phyloP scores from a whole-genome alignment of 2,113 vertebrate genomes.

The Cottus gobio region DNA sequence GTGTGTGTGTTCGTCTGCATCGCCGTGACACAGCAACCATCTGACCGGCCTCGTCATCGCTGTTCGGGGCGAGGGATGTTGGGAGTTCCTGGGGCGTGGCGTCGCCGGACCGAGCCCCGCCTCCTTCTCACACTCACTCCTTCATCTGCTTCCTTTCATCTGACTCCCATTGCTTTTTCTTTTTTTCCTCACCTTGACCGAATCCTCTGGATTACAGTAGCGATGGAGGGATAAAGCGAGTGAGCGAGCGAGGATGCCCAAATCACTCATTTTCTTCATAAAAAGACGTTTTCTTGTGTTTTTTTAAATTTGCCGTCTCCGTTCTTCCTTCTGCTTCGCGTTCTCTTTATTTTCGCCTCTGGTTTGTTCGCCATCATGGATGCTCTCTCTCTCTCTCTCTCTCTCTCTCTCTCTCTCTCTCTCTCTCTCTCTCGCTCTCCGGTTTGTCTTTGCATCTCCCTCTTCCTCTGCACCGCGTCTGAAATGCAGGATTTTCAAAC shows the following conservation, averaged over 20 bases:
- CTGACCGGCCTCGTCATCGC: conserved; percentile 88
- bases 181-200: neutral
- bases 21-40: conserved; percentile 90
- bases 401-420: conserved; percentile 40
- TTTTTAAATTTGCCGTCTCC: neutral
- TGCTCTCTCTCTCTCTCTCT: neutral
- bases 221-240: neutral
- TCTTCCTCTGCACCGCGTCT: conserved; percentile 66
- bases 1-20: conserved; percentile 69
- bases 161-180: conserved; percentile 3
- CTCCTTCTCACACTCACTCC: conserved; percentile 48
- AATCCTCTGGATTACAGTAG: conserved; percentile 41
- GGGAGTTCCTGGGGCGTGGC: conserved; percentile 80
- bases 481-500: neutral
- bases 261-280: neutral
- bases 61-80: conserved; percentile 70
- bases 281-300: neutral
- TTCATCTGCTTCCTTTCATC: conserved; percentile 9
- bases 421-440: conserved; percentile 40
- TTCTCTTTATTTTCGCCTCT: neutral
- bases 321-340: neutral
- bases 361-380: neutral
- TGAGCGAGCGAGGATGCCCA: neutral
- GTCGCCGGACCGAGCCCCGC: conserved; percentile 74
- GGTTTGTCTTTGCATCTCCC: neutral